These are phyloP conservation scores for Cantharis rustica DNA, from an alignment of 2,888 invertebrate species.

Conservation along the genomic window DNA sequence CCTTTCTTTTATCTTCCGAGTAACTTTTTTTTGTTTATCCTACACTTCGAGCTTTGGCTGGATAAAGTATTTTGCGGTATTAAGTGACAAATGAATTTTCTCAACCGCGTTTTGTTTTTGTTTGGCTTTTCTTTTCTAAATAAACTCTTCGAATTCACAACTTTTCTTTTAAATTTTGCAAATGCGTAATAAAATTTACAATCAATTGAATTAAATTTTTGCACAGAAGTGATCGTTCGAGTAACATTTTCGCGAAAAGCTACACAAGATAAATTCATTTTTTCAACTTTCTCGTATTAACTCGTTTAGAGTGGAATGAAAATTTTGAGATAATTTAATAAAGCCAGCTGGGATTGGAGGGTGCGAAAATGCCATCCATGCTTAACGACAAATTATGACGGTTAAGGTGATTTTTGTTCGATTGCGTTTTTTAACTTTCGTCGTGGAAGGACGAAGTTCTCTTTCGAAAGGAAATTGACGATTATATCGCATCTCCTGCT, in stretches of 20 bases:
- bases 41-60: neutral
- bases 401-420: neutral
- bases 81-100: constrained; percentile 2
- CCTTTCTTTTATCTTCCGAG: neutral
- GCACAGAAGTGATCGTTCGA: neutral
- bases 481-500: neutral
- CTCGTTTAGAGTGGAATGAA: neutral
- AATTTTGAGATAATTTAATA: neutral
- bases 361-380: neutral
- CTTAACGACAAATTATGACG: neutral
- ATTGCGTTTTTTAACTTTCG: neutral
- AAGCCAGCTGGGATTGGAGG: neutral
- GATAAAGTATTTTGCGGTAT: neutral
- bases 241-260: neutral
- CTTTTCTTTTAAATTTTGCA: neutral
- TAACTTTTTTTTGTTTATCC: neutral
- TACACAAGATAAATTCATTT: neutral
- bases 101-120: neutral
- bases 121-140: neutral
- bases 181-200: neutral
- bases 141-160: neutral
- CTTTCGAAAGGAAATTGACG: neutral
- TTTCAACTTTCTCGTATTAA: neutral
- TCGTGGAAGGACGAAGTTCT: neutral
- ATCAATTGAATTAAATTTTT: too few species aligned